A percentile compares a stretch with the other conserved stretches of the same genome.
These are phyloP conservation scores for Drosophila navojoa DNA, from an alignment of 1,140 invertebrate species.

Conservation along the genomic window DNA sequence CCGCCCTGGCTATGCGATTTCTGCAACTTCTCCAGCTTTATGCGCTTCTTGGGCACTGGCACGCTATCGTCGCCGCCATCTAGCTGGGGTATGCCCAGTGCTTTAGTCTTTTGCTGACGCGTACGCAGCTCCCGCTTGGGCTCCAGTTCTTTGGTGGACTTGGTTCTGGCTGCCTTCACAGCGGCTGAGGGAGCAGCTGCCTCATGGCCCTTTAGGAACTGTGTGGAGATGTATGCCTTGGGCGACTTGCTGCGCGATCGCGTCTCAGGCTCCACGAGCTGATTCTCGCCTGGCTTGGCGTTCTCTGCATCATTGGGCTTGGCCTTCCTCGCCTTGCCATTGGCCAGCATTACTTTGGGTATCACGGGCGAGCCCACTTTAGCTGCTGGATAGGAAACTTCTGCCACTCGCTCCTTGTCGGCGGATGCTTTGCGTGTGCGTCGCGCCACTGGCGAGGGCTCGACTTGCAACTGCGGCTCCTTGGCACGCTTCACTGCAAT, in stretches of 20 bases:
- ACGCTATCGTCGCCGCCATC: slow-evolving; percentile 85
- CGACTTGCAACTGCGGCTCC: background rate
- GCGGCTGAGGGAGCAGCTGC: background rate
- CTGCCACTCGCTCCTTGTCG: slow-evolving; percentile 1
- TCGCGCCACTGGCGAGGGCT: slow-evolving; percentile 54
- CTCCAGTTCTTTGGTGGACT: slow-evolving; percentile 1
- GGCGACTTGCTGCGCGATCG: slow-evolving; percentile 74
- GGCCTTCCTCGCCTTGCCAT: slow-evolving; percentile 38
- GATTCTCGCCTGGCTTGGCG: slow-evolving; percentile 27
- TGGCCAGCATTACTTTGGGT: slow-evolving; percentile 63
- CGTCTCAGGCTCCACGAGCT: background rate
- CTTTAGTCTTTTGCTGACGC: slow-evolving; percentile 44
- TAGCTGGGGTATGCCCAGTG: slow-evolving; percentile 83
- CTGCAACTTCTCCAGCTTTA: slow-evolving; percentile 56
- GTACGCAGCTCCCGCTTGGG: slow-evolving; percentile 51
- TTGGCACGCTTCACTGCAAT: slow-evolving; percentile 41
- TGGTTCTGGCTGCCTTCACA: slow-evolving; percentile 18
- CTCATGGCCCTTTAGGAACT: slow-evolving; percentile 45
- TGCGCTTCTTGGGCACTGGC: slow-evolving; percentile 49
- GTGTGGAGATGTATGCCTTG: slow-evolving; percentile 65
- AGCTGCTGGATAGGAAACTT: background rate
- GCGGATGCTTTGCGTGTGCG: slow-evolving; percentile 54
- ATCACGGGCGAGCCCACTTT: slow-evolving; percentile 66
- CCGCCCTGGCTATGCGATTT: slow-evolving; percentile 38
- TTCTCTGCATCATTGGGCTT: slow-evolving; percentile 57